These are phyloP conservation scores for Nixonia krombeini DNA, from an alignment of 1,140 invertebrate genomes.

Conservation along the genomic window DNA sequence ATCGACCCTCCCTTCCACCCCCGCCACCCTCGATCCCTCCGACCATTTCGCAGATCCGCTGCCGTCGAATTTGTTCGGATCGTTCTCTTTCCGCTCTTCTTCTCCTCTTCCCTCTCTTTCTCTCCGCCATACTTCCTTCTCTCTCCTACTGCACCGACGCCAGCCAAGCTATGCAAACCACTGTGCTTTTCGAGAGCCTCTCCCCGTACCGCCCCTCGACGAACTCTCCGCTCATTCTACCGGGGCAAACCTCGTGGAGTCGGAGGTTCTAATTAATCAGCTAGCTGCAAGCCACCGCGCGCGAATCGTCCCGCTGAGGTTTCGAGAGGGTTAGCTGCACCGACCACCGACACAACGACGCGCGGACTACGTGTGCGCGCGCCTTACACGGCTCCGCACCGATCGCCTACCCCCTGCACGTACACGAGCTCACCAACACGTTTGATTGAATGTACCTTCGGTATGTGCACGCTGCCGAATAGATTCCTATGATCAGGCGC, in stretches of 20 bases:
- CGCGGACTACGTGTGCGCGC: background rate
- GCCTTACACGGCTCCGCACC: background rate
- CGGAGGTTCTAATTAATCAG: conserved; percentile 59
- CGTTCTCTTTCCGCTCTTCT: conserved; percentile 21
- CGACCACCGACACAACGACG: conserved; percentile 19
- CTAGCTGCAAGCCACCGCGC: conserved; percentile 52
- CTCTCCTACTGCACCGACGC: background rate
- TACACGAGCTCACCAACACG: conserved; percentile 28
- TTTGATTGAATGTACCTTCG: conserved; percentile 18
- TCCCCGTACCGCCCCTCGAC: background rate
- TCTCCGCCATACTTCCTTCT: conserved; percentile 10
- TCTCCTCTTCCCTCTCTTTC: background rate
- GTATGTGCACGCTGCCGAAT: conserved; percentile 8
- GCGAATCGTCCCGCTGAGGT: conserved; percentile 43
- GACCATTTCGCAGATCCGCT: conserved; percentile 17
- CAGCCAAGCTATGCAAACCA: conserved; percentile 35
- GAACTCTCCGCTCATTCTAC: conserved; percentile 19
- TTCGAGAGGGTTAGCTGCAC: conserved; percentile 30
- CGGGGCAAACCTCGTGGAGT: conserved; percentile 22
- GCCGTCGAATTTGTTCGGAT: conserved; percentile 34
- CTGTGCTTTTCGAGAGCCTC: conserved; percentile 37
- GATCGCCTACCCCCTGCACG: background rate
- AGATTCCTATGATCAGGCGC: conserved; percentile 9
- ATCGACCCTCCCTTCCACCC: conserved; percentile 11
- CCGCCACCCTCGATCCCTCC: conserved; percentile 7